Base-by-base conservation (phyloP, 2,888 invertebrate genomes). In the Nomada ruficornis region DNA sequence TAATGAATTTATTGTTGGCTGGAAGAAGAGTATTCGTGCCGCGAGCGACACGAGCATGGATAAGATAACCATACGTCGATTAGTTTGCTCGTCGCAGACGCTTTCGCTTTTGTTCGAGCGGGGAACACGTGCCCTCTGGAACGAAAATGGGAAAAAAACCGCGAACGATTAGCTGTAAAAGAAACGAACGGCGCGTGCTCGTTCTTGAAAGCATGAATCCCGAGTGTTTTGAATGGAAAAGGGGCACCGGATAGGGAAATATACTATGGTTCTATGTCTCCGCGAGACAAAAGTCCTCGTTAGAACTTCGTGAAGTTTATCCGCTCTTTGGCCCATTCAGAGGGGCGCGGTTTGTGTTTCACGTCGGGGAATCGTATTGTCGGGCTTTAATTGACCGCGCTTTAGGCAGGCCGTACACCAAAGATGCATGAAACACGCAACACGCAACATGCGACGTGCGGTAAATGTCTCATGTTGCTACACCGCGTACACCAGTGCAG, bases 1-100 rank as follows among this genome's bases (percentile, higher is more conserved):
- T 79, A 81, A 85, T 84, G 81, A 84, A 85, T 85, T 85, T 85
- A 85, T 85, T 79, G 84, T 81, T 74, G 29, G 60, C 69, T 47
- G 47, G 11, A 44, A 68, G 77, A 62, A 60, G 69, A n/a, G 72
- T 63, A 73, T 76, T 74, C 70, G 77, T 74, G 84, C 76, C 54
- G 23, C 69, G 54, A 15, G 67, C 67, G 71, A 78, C 83, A 50
- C 26, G 70, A n/a, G 23, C 13, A 9, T 57, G 73, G 82, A 82
- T 84, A 84, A 84, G 84, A 84, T 82, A 84, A 77, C 73, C 63
- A 60, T 18, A 26, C 44, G n/a, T 55, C 72, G 83, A 85, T 83
- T 78, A 78, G 68, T 73, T 70, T 62, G 78, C 78, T 76, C 70
- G 69, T 20, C 44, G 64, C 55, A 62, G 73, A 20, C 15, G 57